Percentiles rank a stretch among this genome's conserved stretches.
Conservation (phyloP, 2,113 vertebrate genomes). For the Ceratotherium simum region DNA sequence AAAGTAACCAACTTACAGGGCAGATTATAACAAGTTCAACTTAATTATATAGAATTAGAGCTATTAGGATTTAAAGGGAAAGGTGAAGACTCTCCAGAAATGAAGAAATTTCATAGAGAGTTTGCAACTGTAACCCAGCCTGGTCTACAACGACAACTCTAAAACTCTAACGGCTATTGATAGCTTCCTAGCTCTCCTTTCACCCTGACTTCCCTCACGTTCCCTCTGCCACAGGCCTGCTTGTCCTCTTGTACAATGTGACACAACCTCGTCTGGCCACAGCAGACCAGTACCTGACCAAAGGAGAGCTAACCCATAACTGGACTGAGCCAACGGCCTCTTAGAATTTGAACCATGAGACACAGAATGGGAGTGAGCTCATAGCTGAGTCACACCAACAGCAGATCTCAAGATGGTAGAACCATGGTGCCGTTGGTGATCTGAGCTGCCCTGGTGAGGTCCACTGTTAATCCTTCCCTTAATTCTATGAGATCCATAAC, state of each 20-base stretch:
- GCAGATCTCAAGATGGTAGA: neutral
- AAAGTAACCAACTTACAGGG: neutral
- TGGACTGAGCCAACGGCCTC: neutral
- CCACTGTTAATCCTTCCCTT: neutral
- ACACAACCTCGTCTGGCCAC: neutral
- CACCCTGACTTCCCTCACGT: neutral
- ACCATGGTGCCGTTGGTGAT: neutral
- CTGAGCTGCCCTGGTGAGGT: too few relatives aligned
- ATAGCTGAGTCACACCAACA: neutral
- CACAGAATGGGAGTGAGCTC: neutral
- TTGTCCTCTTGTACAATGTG: neutral
- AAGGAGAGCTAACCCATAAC: neutral
- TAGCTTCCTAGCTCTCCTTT: neutral
- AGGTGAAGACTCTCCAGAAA: neutral
- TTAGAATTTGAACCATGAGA: neutral
- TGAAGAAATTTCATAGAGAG: neutral
- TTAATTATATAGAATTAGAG: neutral
- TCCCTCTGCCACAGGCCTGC: neutral
- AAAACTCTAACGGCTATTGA: neutral
- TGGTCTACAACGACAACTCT: neutral
- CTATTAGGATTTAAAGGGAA: neutral
- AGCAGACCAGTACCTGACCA: neutral
- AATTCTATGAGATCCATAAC: neutral
- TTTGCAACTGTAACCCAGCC: neutral
- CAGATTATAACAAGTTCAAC: neutral